Evolutionary conservation across 1,140 invertebrate species (phyloP), one percentile per base, ranked within the genome.

Genomic region (Sycobia sp.): DNA sequence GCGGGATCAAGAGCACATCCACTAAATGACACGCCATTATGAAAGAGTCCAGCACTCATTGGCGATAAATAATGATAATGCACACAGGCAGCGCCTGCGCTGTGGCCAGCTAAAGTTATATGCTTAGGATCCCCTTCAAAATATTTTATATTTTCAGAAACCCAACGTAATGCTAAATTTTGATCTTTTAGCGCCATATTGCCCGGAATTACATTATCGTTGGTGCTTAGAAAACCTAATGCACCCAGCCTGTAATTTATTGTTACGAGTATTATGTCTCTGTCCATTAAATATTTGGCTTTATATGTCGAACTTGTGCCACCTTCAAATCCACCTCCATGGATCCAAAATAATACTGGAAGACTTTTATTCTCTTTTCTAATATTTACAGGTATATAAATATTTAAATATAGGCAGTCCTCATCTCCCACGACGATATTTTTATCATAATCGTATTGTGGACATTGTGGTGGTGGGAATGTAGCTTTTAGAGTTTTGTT

Each of bases 21-120:
- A 70, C 90, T 91, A 80, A 88, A 85, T 1, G 90, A 85, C 32
- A 93, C 87, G 0, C 87, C 90, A 44, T 86, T 72, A 82, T 70
- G n/a, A n/a, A n/a, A n/a, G n/a, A n/a, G n/a, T n/a, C n/a, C n/a
- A n/a, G n/a, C n/a, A n/a, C n/a, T n/a, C n/a, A n/a, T n/a, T n/a
- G n/a, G n/a, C n/a, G n/a, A n/a, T n/a, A n/a, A n/a, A n/a, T n/a
- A n/a, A n/a, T 90, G 89, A 71, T 87, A 84, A 67, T 85, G 84
- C 7, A 84, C 82, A 55, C 83, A 84, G 0, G 77, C 81, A 49
- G 78, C 84, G 23, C 84, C 85, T 2, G 85, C 84, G 47, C 82
- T 85, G 4, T 83, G 63, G 49, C 85, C 84, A 10, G 79, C 71
- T 0, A 86, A 58, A 3, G 84, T 85, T 10, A 86, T 76, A 13